phyloP scores from a whole-genome alignment of 2,113 vertebrate genomes.

The Pipra filicauda region DNA sequence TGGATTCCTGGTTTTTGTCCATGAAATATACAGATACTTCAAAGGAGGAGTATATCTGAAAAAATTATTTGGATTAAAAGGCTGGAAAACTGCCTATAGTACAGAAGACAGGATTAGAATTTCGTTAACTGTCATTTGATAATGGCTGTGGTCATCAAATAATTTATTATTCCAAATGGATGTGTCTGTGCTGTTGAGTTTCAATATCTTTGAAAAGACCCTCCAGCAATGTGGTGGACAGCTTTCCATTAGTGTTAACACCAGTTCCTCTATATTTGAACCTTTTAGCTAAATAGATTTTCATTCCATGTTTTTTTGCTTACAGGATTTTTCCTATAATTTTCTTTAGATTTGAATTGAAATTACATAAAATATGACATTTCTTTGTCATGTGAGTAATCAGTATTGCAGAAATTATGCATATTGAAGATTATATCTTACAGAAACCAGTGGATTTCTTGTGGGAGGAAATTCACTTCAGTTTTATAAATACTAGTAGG shows the following conservation, averaged over 20 bases:
- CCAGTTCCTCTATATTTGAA: neutral
- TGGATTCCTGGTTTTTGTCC: neutral
- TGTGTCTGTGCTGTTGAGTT: fast-evolving
- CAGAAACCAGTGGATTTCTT: neutral
- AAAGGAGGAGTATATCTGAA: neutral
- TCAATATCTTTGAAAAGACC: neutral
- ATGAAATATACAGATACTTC: neutral
- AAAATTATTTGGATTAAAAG: neutral
- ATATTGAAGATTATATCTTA: neutral
- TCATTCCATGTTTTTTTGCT: neutral
- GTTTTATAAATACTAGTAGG: neutral
- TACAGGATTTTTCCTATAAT: neutral
- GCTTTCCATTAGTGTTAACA: neutral
- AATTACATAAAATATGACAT: neutral
- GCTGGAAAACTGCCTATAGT: neutral
- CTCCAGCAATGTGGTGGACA: neutral
- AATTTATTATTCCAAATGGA: neutral
- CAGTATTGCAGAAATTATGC: neutral
- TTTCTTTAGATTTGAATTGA: neutral
- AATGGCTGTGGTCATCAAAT: neutral
- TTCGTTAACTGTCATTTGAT: neutral
- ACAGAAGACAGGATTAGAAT: neutral
- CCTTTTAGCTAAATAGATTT: neutral
- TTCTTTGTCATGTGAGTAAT: neutral
- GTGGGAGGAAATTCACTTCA: neutral